Conservation (phyloP, 1,140 invertebrate genomes). For the Bradynema listronoti region DNA sequence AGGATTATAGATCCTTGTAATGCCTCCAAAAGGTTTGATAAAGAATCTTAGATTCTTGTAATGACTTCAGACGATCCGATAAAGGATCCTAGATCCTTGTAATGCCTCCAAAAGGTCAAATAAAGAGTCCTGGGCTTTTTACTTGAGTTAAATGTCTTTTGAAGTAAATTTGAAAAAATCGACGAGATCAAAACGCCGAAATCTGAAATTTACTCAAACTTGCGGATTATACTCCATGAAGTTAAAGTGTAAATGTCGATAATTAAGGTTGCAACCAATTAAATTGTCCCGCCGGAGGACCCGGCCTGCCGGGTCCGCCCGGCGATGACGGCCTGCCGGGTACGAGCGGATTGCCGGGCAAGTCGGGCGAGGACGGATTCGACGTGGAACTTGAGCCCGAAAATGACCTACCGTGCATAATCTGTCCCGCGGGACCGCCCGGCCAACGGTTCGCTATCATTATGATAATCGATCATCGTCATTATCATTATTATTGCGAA, state of each 20-base stretch:
- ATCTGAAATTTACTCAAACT: too few relatives aligned
- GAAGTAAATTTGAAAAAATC: too few relatives aligned
- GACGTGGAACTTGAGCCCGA: slow-evolving; percentile 44
- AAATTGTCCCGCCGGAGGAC: slow-evolving; percentile 26
- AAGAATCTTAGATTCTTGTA: too few relatives aligned
- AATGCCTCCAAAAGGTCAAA: too few relatives aligned
- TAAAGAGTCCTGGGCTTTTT: too few relatives aligned
- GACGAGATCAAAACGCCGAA: too few relatives aligned
- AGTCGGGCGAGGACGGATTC: slow-evolving; percentile 39
- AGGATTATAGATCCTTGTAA: neutral
- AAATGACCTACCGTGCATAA: slow-evolving; percentile 47
- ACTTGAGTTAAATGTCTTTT: too few relatives aligned
- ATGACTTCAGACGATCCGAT: too few relatives aligned
- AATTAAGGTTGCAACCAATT: slow-evolving; percentile 28
- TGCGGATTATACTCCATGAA: too few relatives aligned
- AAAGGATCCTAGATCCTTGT: neutral
- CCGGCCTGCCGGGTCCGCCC: slow-evolving; percentile 36
- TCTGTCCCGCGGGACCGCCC: slow-evolving; percentile 47
- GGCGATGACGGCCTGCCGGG: slow-evolving; percentile 36
- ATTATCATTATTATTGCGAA: neutral
- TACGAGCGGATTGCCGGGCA: slow-evolving; percentile 10
- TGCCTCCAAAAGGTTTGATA: too few relatives aligned
- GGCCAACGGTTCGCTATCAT: slow-evolving; percentile 25
- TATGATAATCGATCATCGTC: slow-evolving; percentile 7
- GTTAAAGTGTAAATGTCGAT: too few relatives aligned